These are phyloP conservation scores for Brachypterus glaber DNA, from an alignment of 2,888 invertebrate genomes.

Conservation along the genomic window DNA sequence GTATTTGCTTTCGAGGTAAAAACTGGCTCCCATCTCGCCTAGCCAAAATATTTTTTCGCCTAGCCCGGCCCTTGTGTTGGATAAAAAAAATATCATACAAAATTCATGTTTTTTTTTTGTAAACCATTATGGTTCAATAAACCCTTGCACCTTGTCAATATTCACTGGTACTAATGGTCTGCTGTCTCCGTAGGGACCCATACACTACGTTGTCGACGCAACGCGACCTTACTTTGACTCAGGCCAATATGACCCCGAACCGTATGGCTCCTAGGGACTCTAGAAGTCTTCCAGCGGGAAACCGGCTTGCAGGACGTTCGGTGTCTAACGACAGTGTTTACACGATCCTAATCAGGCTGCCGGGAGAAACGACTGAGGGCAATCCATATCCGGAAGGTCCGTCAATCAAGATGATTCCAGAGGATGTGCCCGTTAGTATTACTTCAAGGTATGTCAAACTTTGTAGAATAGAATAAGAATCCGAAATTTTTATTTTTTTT, in stretches of 20 bases:
- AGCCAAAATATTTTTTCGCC: too few relatives aligned
- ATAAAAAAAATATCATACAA: too few relatives aligned
- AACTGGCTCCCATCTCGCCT: too few relatives aligned
- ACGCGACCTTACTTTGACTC: constrained; percentile 26
- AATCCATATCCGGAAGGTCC: constrained; percentile 45
- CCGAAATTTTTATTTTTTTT: too few relatives aligned
- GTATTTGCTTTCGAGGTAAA: too few relatives aligned
- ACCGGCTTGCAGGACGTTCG: constrained; percentile 50
- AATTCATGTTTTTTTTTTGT: background rate
- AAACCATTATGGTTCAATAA: background rate
- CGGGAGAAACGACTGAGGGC: constrained; percentile 44
- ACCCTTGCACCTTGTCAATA: constrained; percentile 2
- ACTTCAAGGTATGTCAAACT: too few relatives aligned
- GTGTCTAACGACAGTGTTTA: constrained; percentile 73
- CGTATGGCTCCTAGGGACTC: constrained; percentile 46
- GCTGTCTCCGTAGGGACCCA: constrained; percentile 51
- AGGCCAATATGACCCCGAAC: constrained; percentile 38
- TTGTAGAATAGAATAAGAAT: too few relatives aligned
- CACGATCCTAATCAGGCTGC: constrained; percentile 84
- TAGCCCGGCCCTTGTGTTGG: too few relatives aligned
- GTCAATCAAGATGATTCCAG: constrained; percentile 80
- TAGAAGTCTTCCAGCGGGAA: constrained; percentile 53
- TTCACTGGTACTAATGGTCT: too few relatives aligned
- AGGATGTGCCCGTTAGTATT: constrained; percentile 42
- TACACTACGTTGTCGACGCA: constrained; percentile 38